These are phyloP conservation scores for Zhengitettix transpicula DNA, from an alignment of 2,888 invertebrate genomes.

Conservation along the genomic window DNA sequence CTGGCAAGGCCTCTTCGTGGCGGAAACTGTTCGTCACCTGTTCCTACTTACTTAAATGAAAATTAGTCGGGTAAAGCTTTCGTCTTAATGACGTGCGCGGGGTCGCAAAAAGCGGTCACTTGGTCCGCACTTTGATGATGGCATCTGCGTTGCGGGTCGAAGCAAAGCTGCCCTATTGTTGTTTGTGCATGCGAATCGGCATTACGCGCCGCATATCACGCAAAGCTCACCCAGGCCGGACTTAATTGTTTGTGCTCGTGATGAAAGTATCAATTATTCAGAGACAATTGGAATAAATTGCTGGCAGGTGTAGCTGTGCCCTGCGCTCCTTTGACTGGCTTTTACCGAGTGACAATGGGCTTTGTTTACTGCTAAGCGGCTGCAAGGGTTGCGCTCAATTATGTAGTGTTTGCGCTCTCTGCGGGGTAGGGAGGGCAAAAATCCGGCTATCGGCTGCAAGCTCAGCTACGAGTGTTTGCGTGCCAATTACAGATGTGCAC, in stretches of 20 bases:
- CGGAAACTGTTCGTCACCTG: no score
- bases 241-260: slow-evolving; percentile 14
- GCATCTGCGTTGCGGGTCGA: no score
- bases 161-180: no score
- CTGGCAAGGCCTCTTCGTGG: no score
- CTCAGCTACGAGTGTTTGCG: neutral
- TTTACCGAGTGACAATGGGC: neutral
- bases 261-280: slow-evolving; percentile 15
- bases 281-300: slow-evolving; percentile 12
- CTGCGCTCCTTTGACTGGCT: neutral
- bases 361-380: neutral
- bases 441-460: neutral
- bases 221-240: neutral
- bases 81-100: no score
- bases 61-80: no score
- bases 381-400: neutral
- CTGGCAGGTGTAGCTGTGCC: slow-evolving; percentile 1
- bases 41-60: no score
- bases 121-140: no score
- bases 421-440: neutral
- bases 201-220: neutral
- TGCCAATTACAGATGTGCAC: slow-evolving; percentile 2
- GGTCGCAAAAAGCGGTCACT: no score
- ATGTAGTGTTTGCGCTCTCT: neutral
- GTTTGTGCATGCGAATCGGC: no score